A percentile compares a stretch with the other conserved stretches of the same genome.
phyloP scores from a whole-genome alignment of 2,888 invertebrate genomes.

The Pseudococcus viburni region DNA sequence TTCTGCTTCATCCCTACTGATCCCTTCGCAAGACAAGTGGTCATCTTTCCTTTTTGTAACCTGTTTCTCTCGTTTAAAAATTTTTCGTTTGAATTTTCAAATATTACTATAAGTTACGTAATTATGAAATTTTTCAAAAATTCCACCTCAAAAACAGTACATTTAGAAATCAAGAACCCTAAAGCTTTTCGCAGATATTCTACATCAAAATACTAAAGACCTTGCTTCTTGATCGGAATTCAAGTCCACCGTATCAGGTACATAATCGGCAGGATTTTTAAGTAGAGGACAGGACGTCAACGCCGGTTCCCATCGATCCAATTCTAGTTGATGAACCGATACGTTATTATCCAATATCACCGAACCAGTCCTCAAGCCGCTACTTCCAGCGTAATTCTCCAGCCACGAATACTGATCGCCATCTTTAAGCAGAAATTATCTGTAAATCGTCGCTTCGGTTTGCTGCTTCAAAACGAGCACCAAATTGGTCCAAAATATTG shows the following conservation, averaged over 20 bases:
- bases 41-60: no score
- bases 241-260: constrained; percentile 93
- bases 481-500: not conserved
- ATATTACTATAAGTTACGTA: no score
- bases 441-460: not conserved
- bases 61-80: no score
- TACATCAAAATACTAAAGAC: constrained; percentile 70
- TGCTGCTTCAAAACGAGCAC: not conserved
- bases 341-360: constrained; percentile 68
- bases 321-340: constrained; percentile 74
- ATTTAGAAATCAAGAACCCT: no score
- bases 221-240: constrained; percentile 87
- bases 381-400: constrained; percentile 80
- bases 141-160: no score
- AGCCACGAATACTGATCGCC: constrained; percentile 77
- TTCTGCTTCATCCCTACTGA: no score
- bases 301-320: constrained; percentile 73
- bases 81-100: no score
- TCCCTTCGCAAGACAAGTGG: no score
- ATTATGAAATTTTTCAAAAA: no score
- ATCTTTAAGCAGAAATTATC: constrained; percentile 70
- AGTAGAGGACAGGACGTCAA: constrained; percentile 83
- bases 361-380: constrained; percentile 73
- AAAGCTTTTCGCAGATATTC: no score
- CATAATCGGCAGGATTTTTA: constrained; percentile 83